phyloP scores from a whole-genome alignment of 2,888 invertebrate species.

The Nudaria mundana region DNA sequence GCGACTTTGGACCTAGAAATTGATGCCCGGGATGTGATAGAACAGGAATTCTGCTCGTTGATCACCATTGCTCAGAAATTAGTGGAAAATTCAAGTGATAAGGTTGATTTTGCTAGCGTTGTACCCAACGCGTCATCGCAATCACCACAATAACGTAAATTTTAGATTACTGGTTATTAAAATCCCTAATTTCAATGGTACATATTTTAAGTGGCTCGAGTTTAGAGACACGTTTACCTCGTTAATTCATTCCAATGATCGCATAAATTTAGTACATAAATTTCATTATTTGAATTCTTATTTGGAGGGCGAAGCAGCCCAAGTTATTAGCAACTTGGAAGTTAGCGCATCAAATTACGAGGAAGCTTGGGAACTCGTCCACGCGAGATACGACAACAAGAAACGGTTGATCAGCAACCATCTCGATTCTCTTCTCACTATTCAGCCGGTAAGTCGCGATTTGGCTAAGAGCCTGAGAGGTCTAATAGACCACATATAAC shows the following conservation, averaged over 20 bases:
- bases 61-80: not conserved
- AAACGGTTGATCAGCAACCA: too few relatives aligned
- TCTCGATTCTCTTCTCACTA: too few relatives aligned
- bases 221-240: not conserved
- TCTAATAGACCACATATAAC: too few relatives aligned
- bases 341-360: not conserved
- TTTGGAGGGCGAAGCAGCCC: not conserved
- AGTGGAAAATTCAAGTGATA: not conserved
- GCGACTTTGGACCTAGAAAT: not conserved
- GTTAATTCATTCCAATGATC: not conserved
- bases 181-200: not conserved
- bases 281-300: not conserved
- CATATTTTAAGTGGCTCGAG: not conserved
- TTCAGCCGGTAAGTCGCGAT: too few relatives aligned
- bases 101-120: not conserved
- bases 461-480: too few relatives aligned
- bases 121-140: not conserved
- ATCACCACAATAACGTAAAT: too few relatives aligned
- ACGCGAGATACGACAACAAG: too few relatives aligned
- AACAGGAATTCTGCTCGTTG: not conserved
- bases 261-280: not conserved
- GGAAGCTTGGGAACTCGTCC: too few relatives aligned
- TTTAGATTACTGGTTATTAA: not conserved
- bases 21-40: not conserved
- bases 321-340: not conserved